phyloP scores from a whole-genome alignment of 2,888 invertebrate species.

The Ligdia adustata region DNA sequence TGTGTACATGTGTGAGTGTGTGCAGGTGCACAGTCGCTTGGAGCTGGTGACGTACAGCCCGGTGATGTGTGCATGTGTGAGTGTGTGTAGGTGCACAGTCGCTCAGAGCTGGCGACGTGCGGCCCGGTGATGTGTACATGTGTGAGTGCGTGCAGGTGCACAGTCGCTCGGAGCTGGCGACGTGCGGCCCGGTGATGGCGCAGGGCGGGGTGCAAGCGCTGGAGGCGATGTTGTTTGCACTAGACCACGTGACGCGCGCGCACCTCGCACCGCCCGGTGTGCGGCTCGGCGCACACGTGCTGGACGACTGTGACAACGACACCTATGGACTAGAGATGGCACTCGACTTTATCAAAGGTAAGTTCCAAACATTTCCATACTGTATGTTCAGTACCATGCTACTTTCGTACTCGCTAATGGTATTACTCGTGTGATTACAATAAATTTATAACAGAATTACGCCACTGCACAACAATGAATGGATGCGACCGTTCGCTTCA shows the following conservation, averaged over 20 bases:
- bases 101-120: no score
- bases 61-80: not conserved
- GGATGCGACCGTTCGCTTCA: no score
- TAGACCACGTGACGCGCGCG: slow-evolving; percentile 88
- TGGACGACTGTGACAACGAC: slow-evolving; percentile 97
- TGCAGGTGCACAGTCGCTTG: slow-evolving; percentile 87
- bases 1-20: slow-evolving; percentile 6
- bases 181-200: slow-evolving; percentile 95
- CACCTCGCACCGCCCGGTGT: slow-evolving; percentile 87
- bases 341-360: slow-evolving; percentile 96
- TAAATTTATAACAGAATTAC: no score
- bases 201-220: slow-evolving; percentile 94
- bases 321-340: slow-evolving; percentile 96
- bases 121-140: no score
- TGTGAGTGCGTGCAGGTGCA: slow-evolving; percentile 79
- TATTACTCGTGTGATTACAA: no score
- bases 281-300: slow-evolving; percentile 91
- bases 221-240: slow-evolving; percentile 94
- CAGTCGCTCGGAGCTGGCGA: slow-evolving; percentile 90
- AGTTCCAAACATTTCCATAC: not conserved
- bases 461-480: no score
- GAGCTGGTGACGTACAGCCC: slow-evolving; percentile 4
- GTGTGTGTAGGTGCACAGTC: no score
- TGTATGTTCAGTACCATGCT: no score
- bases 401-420: no score